Conservation (phyloP, 2,888 invertebrate species). For the Allygus modestus region DNA sequence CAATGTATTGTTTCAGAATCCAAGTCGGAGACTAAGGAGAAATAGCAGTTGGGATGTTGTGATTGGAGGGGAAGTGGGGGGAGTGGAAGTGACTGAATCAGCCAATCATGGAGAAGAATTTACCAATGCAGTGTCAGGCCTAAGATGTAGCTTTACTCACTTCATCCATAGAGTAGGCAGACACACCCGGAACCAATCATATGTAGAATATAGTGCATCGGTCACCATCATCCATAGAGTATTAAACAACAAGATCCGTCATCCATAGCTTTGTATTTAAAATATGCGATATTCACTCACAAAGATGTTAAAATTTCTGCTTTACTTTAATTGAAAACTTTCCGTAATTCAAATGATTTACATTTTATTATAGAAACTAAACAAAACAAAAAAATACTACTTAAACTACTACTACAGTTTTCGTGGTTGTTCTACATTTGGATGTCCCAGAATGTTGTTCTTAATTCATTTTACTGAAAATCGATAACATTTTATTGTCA, state of each 20-base stretch:
- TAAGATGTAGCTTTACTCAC: constrained; percentile 47
- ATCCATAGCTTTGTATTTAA: neutral
- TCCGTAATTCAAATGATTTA: too few relatives aligned
- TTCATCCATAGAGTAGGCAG: constrained; percentile 38
- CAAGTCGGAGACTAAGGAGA: constrained; percentile 19
- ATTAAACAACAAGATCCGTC: neutral
- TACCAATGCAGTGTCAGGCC: constrained; percentile 23
- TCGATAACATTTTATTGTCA: too few relatives aligned
- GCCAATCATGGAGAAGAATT: neutral
- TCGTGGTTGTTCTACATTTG: too few relatives aligned
- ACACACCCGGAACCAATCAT: neutral
- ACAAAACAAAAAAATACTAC: too few relatives aligned
- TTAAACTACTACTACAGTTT: too few relatives aligned
- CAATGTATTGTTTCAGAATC: constrained; percentile 35
- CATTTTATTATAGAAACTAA: too few relatives aligned
- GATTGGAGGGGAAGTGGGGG: constrained; percentile 25
- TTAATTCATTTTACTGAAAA: too few relatives aligned
- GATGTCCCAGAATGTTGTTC: too few relatives aligned
- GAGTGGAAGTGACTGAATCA: neutral
- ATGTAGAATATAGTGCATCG: neutral
- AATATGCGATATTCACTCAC: neutral
- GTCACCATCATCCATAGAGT: neutral
- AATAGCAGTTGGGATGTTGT: constrained; percentile 27
- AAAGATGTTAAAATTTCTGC: too few relatives aligned
- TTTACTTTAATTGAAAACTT: too few relatives aligned